These are phyloP conservation scores for Kradibia gibbosae DNA, from an alignment of 1,140 invertebrate species.

Conservation along the genomic window DNA sequence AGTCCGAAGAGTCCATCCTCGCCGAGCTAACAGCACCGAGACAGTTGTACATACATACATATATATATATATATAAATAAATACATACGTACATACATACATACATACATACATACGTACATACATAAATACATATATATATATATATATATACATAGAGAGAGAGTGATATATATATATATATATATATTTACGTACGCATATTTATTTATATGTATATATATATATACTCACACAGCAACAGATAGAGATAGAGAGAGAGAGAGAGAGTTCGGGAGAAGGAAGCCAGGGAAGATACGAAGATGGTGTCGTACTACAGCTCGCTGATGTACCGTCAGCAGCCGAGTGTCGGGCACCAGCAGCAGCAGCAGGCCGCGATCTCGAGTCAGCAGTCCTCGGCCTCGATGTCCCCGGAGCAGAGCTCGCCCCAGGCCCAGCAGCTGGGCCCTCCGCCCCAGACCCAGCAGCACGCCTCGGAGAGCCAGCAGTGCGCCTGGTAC, in stretches of 20 bases:
- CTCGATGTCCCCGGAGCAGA: constrained; percentile 7
- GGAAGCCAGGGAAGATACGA: constrained; percentile 31
- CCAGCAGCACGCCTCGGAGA: constrained; percentile 43
- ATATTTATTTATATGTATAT: too few species aligned
- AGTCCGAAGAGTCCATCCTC: not conserved
- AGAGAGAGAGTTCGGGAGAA: not conserved
- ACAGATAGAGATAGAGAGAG: not conserved
- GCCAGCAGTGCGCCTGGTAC: constrained; percentile 48
- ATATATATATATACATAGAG: too few species aligned
- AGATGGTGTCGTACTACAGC: constrained; percentile 60
- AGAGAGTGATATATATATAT: too few species aligned
- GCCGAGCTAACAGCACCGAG: not conserved
- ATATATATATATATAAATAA: too few species aligned
- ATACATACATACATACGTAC: too few species aligned
- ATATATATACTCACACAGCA: too few species aligned
- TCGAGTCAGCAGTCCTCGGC: constrained; percentile 17
- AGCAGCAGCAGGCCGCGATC: constrained; percentile 40
- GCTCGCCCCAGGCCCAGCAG: constrained; percentile 26
- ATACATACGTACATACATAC: too few species aligned
- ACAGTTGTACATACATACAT: too few species aligned
- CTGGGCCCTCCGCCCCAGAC: not conserved
- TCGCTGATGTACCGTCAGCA: constrained; percentile 58
- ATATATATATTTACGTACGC: too few species aligned
- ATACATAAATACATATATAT: too few species aligned
- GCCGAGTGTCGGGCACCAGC: constrained; percentile 7